Conservation (phyloP, 1,140 invertebrate species). For the Listronotus oregonensis region DNA sequence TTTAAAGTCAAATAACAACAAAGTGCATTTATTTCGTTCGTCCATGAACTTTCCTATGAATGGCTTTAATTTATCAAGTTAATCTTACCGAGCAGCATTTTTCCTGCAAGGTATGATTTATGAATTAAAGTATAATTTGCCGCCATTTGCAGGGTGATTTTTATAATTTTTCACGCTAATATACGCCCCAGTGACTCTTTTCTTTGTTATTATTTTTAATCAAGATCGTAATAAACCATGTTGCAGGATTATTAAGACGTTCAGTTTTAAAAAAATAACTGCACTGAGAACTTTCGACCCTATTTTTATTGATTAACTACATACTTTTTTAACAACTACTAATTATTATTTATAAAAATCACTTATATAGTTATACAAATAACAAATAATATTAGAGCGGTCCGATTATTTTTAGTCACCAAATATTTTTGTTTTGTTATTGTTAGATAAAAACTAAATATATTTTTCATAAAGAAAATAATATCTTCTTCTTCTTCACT, state of each 20-base stretch:
- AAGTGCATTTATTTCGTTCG: conserved; percentile 8
- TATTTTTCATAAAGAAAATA: too few relatives aligned
- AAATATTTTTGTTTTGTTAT: too few relatives aligned
- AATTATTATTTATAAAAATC: too few relatives aligned
- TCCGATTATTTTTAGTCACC: too few relatives aligned
- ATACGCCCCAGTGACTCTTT: conserved; percentile 18
- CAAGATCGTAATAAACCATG: conserved; percentile 16
- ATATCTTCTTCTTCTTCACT: too few relatives aligned
- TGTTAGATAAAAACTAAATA: too few relatives aligned
- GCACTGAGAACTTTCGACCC: too few relatives aligned
- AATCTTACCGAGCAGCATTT: conserved; percentile 15
- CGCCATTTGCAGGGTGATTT: conserved; percentile 21
- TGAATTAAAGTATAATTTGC: conserved; percentile 23
- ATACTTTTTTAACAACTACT: too few relatives aligned
- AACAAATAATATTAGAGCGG: too few relatives aligned
- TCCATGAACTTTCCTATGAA: conserved; percentile 21
- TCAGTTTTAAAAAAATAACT: too few relatives aligned
- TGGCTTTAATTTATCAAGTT: conserved; percentile 20
- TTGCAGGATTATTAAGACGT: conserved; percentile 4
- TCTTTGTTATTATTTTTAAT: conserved; percentile 27
- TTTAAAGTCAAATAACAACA: conserved; percentile 5
- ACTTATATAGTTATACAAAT: too few relatives aligned
- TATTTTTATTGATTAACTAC: too few relatives aligned
- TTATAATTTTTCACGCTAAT: conserved; percentile 26
- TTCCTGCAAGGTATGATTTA: conserved; percentile 23